These are phyloP conservation scores for Cetoscarus ocellatus DNA, from an alignment of 2,797 vertebrate genomes.

Conservation along the genomic window DNA sequence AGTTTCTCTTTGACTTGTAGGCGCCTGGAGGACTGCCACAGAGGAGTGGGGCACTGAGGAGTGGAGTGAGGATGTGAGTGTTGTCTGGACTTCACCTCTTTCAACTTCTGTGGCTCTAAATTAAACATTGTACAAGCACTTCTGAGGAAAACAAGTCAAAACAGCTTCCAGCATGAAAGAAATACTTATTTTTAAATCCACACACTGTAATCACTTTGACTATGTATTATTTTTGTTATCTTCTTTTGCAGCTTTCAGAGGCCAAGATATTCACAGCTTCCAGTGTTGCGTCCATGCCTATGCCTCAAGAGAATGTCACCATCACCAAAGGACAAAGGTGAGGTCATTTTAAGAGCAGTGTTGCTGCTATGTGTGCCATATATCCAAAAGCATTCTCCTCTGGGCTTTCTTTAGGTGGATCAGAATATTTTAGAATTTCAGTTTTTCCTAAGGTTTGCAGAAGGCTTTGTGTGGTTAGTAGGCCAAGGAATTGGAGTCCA, in stretches of 20 bases:
- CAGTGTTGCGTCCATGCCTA: slow-evolving; percentile 91
- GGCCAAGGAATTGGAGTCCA: no score
- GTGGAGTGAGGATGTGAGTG: slow-evolving; percentile 98
- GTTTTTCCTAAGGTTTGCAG: no score
- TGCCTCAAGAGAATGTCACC: slow-evolving; percentile 95
- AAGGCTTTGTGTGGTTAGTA: no score
- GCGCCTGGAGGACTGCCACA: slow-evolving; percentile 93
- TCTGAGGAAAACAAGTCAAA: neutral
- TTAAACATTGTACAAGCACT: slow-evolving; percentile 5
- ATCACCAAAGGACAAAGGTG: slow-evolving; percentile 98
- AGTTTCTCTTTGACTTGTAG: slow-evolving; percentile 74
- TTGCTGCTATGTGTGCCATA: neutral
- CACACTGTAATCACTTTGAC: neutral
- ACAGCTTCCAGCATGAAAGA: neutral
- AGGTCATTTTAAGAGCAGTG: slow-evolving; percentile 15
- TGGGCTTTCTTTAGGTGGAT: no score
- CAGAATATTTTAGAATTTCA: no score
- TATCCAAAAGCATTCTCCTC: neutral
- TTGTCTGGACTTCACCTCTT: slow-evolving; percentile 12
- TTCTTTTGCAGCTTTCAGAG: slow-evolving; percentile 91
- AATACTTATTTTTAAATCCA: no score
- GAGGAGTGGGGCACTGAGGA: slow-evolving; percentile 99
- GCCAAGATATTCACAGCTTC: slow-evolving; percentile 99
- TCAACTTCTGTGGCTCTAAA: slow-evolving; percentile 4
- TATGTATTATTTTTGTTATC: neutral